phyloP scores from a whole-genome alignment of 2,888 invertebrate genomes.

The Drosophila vallismaia region DNA sequence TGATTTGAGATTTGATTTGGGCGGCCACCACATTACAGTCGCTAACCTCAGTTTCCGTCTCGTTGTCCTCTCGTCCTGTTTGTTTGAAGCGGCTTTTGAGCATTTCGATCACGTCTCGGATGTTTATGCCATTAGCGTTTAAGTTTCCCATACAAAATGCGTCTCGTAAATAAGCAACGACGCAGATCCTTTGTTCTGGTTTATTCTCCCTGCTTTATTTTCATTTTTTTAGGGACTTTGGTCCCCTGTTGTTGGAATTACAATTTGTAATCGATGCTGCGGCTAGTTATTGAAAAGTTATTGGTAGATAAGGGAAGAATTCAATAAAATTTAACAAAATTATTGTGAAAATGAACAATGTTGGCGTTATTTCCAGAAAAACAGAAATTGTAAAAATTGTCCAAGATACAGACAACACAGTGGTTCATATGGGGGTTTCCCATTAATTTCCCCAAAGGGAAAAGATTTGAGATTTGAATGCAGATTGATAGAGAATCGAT shows the following conservation, averaged over 20 bases:
- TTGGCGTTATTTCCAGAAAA: not conserved
- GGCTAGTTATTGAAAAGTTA: constrained; percentile 41
- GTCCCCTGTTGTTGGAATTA: constrained; percentile 46
- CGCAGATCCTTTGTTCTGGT: constrained; percentile 41
- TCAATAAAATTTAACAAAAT: constrained; percentile 19
- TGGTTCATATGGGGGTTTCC: too few species aligned
- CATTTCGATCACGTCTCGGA: constrained; percentile 81
- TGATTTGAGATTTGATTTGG: constrained; percentile 79
- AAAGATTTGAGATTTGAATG: too few species aligned
- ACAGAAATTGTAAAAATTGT: not conserved
- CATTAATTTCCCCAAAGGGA: too few species aligned
- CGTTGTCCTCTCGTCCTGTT: constrained; percentile 50
- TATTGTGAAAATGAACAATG: not conserved
- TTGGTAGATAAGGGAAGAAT: too few species aligned
- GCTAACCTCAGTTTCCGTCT: constrained; percentile 35
- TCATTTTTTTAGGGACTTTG: constrained; percentile 4
- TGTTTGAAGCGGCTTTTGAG: constrained; percentile 59
- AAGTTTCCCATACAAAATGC: constrained; percentile 80
- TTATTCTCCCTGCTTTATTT: constrained; percentile 13
- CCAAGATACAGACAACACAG: not conserved
- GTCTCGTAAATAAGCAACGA: constrained; percentile 71
- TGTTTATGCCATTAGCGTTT: constrained; percentile 83
- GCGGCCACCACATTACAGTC: constrained; percentile 73
- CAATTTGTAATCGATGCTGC: constrained; percentile 64
- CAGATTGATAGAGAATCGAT: too few species aligned